Base-by-base conservation (phyloP, 2,888 invertebrate genomes). In the Lamellibrachia satsuma region DNA sequence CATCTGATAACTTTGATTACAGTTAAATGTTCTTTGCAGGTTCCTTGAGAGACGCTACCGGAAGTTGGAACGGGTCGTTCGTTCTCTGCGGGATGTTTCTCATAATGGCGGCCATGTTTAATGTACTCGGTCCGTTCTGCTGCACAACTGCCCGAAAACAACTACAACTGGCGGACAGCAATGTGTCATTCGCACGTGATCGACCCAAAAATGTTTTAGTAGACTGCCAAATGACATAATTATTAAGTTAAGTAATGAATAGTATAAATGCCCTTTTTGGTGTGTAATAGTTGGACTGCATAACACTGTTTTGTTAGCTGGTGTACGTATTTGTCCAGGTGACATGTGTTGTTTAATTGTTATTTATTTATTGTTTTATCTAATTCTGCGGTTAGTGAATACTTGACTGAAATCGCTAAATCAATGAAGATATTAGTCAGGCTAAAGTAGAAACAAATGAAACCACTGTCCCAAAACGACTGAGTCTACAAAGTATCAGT, bases 11-110 rank as follows among this genome's bases (percentile, higher is more conserved):
- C 7, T 7, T 7, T 55, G 55, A 55, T 55, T 55, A 7, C 55
- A 55, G 55, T 55, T 55, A 55, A 55, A 55, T 55, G 55, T 55
- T 1, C 9, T 55, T 75, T 75, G 6, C 75, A 91, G 91, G 91
- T 91, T 91, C 91, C 52, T 11, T 91, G 7, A 52, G 52, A 51
- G 91, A 91, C 91, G 39, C 52, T 22, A 91, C 91, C 39, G 91
- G 91, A 91, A 52, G 11, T 51, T 91, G 91, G 91, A 91, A 91
- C 39, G 15, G 52, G 91, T 91, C 91, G 0, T 91, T 91, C 91
- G 11, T 91, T 15, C 15, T 91, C 15, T 91, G 91, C 91, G 91
- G 91, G 91, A 52, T 91, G 91, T 6, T 91, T 51, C 91, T 91
- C 52, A 52, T 91, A 51, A 15, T 91, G 91, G 91, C 91, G 52